Percentiles rank a stretch among this genome's conserved stretches.
These are phyloP conservation scores for Aurelia sp. DNA, from an alignment of 30 jellyfish, hydroid and myxozoan species.

Conservation along the genomic window DNA sequence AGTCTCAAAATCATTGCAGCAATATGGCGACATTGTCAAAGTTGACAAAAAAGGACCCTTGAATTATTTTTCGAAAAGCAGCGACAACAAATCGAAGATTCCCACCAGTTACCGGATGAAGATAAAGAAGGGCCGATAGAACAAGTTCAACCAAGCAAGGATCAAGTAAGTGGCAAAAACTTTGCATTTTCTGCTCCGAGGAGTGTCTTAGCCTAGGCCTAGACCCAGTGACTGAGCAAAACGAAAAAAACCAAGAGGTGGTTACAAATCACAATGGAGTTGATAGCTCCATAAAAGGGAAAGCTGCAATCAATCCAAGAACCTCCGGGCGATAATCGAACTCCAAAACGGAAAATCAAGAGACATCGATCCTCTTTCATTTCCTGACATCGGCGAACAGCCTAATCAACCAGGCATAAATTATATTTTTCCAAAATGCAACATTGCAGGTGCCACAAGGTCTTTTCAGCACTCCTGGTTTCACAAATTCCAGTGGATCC, in stretches of 20 bases:
- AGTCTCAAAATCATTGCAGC: no score
- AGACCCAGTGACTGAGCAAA: neutral
- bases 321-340: no score
- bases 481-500: neutral
- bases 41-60: no score
- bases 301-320: no score
- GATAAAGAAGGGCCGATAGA: no score
- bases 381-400: neutral
- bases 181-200: neutral
- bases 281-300: neutral
- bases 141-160: neutral
- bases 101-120: no score
- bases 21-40: no score
- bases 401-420: neutral
- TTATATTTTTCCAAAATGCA: constrained; percentile 3
- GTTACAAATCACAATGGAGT: neutral
- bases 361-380: neutral
- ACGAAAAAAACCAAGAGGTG: neutral
- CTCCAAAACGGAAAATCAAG: neutral
- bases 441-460: neutral
- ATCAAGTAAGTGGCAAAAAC: neutral
- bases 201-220: no score
- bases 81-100: no score
- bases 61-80: no score
- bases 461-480: constrained; percentile 8